Evolutionary conservation across 2,113 vertebrate species (phyloP).

Genomic region (Brachyistius frenatus): DNA sequence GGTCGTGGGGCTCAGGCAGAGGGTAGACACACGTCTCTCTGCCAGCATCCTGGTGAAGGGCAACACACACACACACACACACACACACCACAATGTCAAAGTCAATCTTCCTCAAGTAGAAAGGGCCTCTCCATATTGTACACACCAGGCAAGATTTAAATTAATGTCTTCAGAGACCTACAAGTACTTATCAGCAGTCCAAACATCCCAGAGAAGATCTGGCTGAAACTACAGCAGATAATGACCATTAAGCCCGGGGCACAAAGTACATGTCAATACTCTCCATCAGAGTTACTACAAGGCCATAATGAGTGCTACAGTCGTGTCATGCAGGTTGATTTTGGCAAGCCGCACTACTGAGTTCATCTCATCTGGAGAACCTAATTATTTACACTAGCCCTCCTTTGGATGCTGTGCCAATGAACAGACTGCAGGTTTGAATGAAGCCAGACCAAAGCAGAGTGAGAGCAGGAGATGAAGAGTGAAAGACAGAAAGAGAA

Average conservation of each 20-base stretch:
- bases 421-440: conserved; percentile 77
- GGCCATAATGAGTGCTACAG: conserved; percentile 59
- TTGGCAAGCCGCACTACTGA: conserved; percentile 77
- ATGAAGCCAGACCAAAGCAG: conserved; percentile 75
- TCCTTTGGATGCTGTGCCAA: conserved; percentile 81
- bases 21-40: conserved; percentile 92
- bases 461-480: conserved; percentile 57
- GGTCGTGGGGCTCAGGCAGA: conserved; percentile 95
- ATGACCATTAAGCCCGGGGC: conserved; percentile 29
- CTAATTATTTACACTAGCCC: conserved; percentile 83
- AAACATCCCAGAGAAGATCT: conserved; percentile 55
- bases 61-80: conserved; percentile 61
- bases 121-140: conserved; percentile 55
- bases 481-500: conserved; percentile 70
- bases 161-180: conserved; percentile 49
- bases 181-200: conserved; percentile 52
- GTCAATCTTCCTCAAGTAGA: conserved; percentile 57
- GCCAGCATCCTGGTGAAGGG: conserved; percentile 89
- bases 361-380: conserved; percentile 85
- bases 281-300: conserved; percentile 55
- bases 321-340: conserved; percentile 79
- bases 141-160: conserved; percentile 50
- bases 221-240: conserved; percentile 51
- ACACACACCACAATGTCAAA: conserved; percentile 54
- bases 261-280: conserved; percentile 37